Evolutionary conservation across 2,797 vertebrate species (phyloP).

Genomic region (Austrolebias charrua): DNA sequence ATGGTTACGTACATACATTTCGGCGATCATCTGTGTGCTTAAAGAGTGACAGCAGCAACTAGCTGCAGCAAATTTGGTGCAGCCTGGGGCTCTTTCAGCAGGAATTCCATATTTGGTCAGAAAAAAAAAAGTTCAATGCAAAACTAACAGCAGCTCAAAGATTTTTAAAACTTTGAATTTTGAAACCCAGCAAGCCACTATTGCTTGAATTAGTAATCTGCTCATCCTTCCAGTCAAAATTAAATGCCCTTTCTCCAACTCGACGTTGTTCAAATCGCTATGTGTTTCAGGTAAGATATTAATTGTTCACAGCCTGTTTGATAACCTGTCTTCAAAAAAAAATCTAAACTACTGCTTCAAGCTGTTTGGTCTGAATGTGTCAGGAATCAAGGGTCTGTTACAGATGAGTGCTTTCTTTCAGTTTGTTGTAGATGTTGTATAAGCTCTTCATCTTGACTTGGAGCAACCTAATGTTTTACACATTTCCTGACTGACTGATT

Average conservation of each 20-base stretch:
- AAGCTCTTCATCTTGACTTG: constrained; percentile 31
- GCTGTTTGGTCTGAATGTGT: constrained; percentile 73
- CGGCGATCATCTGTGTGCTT: neutral
- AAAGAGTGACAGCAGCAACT: neutral
- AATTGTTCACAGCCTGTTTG: neutral
- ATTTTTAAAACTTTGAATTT: neutral
- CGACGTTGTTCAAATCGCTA: neutral
- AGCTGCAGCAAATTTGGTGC: no score
- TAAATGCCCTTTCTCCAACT: neutral
- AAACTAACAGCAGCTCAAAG: neutral
- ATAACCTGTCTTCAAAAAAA: constrained; percentile 14
- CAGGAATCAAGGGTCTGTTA: constrained; percentile 52
- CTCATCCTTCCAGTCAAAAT: neutral
- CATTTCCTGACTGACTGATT: neutral
- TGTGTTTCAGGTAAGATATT: neutral
- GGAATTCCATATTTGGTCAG: neutral
- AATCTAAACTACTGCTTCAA: constrained; percentile 35
- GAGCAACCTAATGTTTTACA: constrained; percentile 2
- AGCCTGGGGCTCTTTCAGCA: neutral
- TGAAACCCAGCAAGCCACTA: neutral
- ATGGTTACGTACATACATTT: no score
- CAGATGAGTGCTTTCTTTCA: constrained; percentile 29
- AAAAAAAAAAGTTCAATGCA: neutral
- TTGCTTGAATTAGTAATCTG: neutral
- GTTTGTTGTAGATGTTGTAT: constrained; percentile 42